A percentile compares a stretch with the other conserved stretches of the same genome.
phyloP scores from a whole-genome alignment of 2,888 invertebrate genomes.

The Bombylius discolor region DNA sequence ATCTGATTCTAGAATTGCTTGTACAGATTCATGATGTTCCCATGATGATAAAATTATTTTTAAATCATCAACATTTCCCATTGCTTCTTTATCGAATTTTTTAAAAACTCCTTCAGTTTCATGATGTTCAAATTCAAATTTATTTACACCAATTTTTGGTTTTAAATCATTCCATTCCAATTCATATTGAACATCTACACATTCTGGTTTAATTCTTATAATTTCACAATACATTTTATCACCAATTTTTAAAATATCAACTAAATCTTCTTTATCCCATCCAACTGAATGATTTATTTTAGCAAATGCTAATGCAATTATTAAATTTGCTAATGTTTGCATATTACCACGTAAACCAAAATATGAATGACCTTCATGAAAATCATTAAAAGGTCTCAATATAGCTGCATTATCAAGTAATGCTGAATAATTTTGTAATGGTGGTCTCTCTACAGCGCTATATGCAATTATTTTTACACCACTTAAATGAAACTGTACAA shows the following conservation, averaged over 20 bases:
- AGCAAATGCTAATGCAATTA: conserved; percentile 15
- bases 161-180: conserved; percentile 6
- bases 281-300: conserved; percentile 13
- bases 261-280: conserved; percentile 17
- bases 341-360: conserved; percentile 15
- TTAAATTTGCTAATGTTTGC: conserved; percentile 19
- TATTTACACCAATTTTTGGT: conserved; percentile 14
- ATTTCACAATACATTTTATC: conserved; percentile 16
- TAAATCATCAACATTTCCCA: conserved; percentile 3
- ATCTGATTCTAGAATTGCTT: conserved; percentile 14
- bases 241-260: conserved; percentile 18
- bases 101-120: conserved; percentile 6
- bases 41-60: conserved; percentile 8
- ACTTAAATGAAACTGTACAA: not conserved
- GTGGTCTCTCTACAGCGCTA: conserved; percentile 26
- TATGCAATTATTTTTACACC: not conserved
- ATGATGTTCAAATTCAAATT: conserved; percentile 10
- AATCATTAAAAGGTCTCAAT: conserved; percentile 20
- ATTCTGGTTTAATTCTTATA: not conserved
- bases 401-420: conserved; percentile 34
- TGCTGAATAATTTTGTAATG: conserved; percentile 33
- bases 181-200: conserved; percentile 1
- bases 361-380: conserved; percentile 17
- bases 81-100: not conserved
- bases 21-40: conserved; percentile 5